A percentile compares a stretch with the other conserved stretches of the same genome.
Evolutionary conservation across 2,888 invertebrate species (phyloP).

Genomic region (Macroteleia sp.): DNA sequence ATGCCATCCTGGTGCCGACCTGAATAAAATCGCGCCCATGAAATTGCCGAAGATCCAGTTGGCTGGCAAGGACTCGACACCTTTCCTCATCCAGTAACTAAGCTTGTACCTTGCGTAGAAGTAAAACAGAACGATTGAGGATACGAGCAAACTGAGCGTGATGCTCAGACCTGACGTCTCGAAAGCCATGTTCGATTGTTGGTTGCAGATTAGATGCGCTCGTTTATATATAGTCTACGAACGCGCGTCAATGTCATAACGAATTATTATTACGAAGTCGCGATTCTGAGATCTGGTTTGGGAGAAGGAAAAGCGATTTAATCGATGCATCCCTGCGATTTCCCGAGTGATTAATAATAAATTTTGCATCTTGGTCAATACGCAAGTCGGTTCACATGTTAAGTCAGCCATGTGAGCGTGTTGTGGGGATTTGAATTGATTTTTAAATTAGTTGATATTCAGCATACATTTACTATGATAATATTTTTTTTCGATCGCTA

Average conservation of each 20-base stretch:
- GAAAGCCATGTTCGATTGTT: constrained; percentile 20
- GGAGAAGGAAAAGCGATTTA: constrained; percentile 18
- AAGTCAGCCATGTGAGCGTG: too few species aligned
- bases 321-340: too few species aligned
- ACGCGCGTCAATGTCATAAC: constrained; percentile 26
- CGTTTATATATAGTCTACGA: constrained; percentile 41
- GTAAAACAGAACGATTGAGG: constrained; percentile 49
- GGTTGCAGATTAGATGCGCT: constrained; percentile 2
- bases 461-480: too few species aligned
- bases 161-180: constrained; percentile 20
- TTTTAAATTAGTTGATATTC: too few species aligned
- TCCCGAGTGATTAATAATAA: too few species aligned
- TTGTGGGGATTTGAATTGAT: too few species aligned
- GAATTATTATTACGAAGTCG: constrained; percentile 8
- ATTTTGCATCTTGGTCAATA: too few species aligned
- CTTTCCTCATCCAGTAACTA: constrained; percentile 76
- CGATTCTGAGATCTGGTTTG: constrained; percentile 10
- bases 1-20: constrained; percentile 75
- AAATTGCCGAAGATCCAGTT: constrained; percentile 78
- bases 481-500: too few species aligned
- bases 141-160: constrained; percentile 44
- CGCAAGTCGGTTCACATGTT: too few species aligned
- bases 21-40: constrained; percentile 75
- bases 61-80: constrained; percentile 72
- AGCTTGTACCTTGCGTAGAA: constrained; percentile 74